Evolutionary conservation across 2,888 invertebrate species (phyloP), one percentile per base, ranked within the genome.

Genomic region (Cryptus armator): DNA sequence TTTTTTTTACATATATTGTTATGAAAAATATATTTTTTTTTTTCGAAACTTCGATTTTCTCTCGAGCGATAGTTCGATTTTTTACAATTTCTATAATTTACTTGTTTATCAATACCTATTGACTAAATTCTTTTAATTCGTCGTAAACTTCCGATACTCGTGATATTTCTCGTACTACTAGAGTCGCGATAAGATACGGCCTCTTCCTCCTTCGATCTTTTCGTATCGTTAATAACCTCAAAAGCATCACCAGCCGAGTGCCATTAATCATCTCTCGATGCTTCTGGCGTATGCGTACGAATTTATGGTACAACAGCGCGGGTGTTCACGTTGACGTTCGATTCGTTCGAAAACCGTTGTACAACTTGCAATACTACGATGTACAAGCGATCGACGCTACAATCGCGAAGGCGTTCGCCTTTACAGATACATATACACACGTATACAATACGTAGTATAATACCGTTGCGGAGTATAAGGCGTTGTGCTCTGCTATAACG

Each of bases 181-280:
- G 7, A 6, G 48, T 3, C 0, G 7, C 29, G 70, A 70, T 56
- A 43, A 71, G 71, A 12, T 59, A 48, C 10, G 29, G n/a, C 19
- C 19, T 67, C 19, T 68, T 68, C 51, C 4, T 68, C 51, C 4
- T 12, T 24, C 37, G n/a, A 59, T 46, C 10, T 53, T 66, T 9
- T 29, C 19, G 32, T 66, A 44, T 51, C 76, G 53, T 76, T 76
- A 62, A 64, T 74, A 62, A 74, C 75, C 62, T 53, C 62, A 37
- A 48, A 53, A 75, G 44, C 53, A 6, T 37, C 51, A 14, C 80
- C 24, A 9, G 48, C 59, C 19, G 29, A 56, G 71, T 59, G 24
- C 29, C 77, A 72, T 82, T 71, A 56, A 77, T 82, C 66, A 77
- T 68, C 29, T 48, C 59, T 46, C 46, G 46, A 78, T 68, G 56